Conservation (phyloP, 2,888 invertebrate species). For the Eupelmus urozonus region DNA sequence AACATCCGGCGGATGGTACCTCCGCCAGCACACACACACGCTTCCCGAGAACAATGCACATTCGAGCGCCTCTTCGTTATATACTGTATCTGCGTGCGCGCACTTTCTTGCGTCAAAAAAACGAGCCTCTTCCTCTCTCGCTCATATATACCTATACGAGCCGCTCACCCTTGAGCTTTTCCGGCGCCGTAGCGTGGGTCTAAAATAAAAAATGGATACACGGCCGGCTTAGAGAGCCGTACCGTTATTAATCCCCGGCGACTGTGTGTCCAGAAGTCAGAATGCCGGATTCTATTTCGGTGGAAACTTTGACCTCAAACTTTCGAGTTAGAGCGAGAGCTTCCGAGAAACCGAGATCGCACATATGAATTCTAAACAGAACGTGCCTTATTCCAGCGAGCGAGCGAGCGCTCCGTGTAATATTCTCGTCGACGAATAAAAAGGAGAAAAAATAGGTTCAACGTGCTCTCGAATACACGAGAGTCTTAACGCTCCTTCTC, state of each 20-base stretch:
- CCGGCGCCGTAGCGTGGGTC: neutral
- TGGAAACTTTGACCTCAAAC: conserved; percentile 52
- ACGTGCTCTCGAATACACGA: conserved; percentile 18
- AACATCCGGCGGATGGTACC: conserved; percentile 69
- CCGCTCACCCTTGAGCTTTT: neutral
- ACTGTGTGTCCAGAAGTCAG: neutral
- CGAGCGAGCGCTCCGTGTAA: neutral
- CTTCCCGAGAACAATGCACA: conserved; percentile 60
- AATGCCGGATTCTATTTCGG: conserved; percentile 42
- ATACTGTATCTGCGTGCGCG: conserved; percentile 53
- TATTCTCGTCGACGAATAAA: conserved; percentile 36
- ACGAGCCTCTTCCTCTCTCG: conserved; percentile 27
- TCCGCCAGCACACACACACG: conserved; percentile 53
- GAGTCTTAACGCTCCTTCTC: neutral
- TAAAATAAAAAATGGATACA: conserved; percentile 1
- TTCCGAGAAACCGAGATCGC: conserved; percentile 19
- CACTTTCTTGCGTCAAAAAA: conserved; percentile 50
- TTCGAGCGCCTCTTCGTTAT: conserved; percentile 51
- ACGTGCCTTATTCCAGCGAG: conserved; percentile 50
- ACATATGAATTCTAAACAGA: conserved; percentile 51
- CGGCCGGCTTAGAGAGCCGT: neutral
- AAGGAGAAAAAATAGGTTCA: conserved; percentile 30
- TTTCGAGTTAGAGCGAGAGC: conserved; percentile 25
- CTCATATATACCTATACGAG: too few species aligned
- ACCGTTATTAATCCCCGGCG: conserved; percentile 24